These are phyloP conservation scores for Didymodactylos carnosus DNA, from an alignment of 2,888 invertebrate genomes.

Conservation along the genomic window DNA sequence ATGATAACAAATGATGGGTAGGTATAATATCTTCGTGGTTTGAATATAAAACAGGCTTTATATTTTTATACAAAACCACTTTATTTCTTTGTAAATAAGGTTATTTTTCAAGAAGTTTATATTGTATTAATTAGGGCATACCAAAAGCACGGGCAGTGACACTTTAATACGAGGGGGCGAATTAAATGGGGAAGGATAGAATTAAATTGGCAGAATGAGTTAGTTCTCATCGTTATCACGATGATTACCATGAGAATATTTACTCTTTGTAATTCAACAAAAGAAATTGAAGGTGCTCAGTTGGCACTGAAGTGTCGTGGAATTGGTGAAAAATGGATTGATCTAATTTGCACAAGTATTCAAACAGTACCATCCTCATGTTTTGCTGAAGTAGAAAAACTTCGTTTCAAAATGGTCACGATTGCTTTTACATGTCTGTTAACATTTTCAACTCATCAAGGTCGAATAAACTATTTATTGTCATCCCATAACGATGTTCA, in stretches of 20 bases:
- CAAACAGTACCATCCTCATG: background rate
- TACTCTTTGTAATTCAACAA: background rate
- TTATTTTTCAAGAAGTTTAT: too few species aligned
- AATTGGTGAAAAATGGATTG: background rate
- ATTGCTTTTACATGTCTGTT: background rate
- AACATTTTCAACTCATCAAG: background rate
- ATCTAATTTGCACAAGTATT: background rate
- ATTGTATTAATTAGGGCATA: too few species aligned
- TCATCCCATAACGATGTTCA: background rate
- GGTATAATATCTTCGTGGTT: too few species aligned
- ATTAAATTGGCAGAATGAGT: background rate
- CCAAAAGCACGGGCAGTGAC: too few species aligned
- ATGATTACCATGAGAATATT: background rate
- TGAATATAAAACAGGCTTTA: too few species aligned
- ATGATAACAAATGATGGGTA: too few species aligned
- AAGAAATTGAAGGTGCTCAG: background rate
- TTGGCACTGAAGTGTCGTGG: background rate
- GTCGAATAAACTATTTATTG: background rate
- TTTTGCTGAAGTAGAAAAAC: background rate
- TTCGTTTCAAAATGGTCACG: background rate
- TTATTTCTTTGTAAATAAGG: too few species aligned
- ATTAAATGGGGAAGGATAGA: too few species aligned
- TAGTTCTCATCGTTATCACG: background rate
- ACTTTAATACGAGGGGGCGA: too few species aligned
- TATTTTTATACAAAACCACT: too few species aligned